Percentiles rank a stretch among this genome's conserved stretches.
Conservation (phyloP, 2,113 vertebrate genomes). For the Microcebus ravelobensis region DNA sequence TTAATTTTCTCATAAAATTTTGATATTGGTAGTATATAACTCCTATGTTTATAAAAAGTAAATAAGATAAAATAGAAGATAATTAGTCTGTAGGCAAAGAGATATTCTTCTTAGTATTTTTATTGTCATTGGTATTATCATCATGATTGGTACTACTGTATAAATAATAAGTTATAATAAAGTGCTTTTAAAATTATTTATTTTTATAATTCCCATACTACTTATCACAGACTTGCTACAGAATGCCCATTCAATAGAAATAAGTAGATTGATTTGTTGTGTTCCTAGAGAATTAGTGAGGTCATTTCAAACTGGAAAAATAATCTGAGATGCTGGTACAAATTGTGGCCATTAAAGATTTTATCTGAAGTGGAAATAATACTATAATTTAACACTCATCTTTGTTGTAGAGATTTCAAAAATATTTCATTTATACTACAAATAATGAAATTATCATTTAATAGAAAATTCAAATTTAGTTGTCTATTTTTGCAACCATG, state of each 20-base stretch:
- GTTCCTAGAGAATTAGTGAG: neutral
- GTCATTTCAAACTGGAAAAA: neutral
- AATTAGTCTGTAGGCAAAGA: neutral
- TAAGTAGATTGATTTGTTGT: neutral
- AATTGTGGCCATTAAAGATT: neutral
- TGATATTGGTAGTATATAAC: neutral
- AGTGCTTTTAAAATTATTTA: neutral
- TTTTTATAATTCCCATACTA: neutral
- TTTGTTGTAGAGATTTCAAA: neutral
- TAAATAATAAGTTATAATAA: neutral
- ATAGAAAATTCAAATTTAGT: neutral
- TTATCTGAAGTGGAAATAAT: neutral
- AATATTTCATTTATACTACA: neutral
- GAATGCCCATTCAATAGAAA: neutral
- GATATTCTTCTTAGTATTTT: neutral
- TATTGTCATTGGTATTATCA: neutral
- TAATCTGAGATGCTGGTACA: neutral
- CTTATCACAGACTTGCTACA: neutral
- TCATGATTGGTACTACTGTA: neutral
- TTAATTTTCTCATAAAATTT: slow-evolving; percentile 2
- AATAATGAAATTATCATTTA: neutral
- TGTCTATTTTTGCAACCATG: neutral
- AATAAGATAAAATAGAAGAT: neutral
- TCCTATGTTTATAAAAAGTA: neutral
- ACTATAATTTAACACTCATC: neutral